phyloP scores from a whole-genome alignment of 1,140 invertebrate species.

The Plectus sambesii region DNA sequence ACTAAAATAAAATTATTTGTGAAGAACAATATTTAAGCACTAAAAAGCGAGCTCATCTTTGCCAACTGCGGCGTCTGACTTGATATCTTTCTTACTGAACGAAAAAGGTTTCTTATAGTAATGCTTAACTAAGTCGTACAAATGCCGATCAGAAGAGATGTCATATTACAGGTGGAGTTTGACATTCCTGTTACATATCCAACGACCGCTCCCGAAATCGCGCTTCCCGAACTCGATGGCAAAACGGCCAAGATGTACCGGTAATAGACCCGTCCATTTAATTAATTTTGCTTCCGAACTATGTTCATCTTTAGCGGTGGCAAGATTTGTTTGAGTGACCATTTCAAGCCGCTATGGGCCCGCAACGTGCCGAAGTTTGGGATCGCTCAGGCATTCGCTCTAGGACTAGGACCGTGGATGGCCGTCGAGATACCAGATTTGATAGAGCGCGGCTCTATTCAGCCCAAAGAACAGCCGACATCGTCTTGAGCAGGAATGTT shows the following conservation, averaged over 20 bases:
- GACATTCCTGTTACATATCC: constrained; percentile 98
- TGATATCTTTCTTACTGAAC: no score
- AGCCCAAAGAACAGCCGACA: constrained; percentile 7
- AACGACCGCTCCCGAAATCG: constrained; percentile 90
- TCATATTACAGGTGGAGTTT: constrained; percentile 97
- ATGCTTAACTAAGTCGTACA: no score
- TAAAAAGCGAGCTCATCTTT: no score
- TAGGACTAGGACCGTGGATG: constrained; percentile 91
- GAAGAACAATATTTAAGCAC: no score
- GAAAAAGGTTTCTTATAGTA: no score
- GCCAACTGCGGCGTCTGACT: no score
- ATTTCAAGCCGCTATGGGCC: constrained; percentile 99
- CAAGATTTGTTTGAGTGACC: constrained; percentile 93
- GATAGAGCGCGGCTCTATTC: constrained; percentile 68
- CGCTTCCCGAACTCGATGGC: constrained; percentile 88
- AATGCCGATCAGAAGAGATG: no score
- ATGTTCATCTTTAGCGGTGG: no score
- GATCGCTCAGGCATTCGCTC: constrained; percentile 94
- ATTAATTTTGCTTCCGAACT: no score
- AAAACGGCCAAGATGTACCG: constrained; percentile 99
- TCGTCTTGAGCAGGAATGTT: no score
- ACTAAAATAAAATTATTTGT: no score
- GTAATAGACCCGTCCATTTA: constrained; percentile 34
- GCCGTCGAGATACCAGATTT: constrained; percentile 94
- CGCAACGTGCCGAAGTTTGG: constrained; percentile 97